These are phyloP conservation scores for Anseranas semipalmata DNA, from an alignment of 2,113 vertebrate genomes.

Conservation along the genomic window DNA sequence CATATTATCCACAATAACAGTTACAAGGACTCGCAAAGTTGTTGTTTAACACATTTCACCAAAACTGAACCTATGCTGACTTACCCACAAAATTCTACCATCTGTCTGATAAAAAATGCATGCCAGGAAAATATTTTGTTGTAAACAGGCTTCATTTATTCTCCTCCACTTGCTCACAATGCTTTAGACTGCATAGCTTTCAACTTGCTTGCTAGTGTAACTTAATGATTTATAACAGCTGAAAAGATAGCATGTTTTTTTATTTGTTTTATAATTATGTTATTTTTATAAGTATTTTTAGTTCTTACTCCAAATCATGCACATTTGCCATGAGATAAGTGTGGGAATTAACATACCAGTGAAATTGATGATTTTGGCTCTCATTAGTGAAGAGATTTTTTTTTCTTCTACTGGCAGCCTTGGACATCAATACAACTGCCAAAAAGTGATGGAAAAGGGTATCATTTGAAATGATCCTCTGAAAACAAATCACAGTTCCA, in stretches of 20 bases:
- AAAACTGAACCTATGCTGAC: neutral
- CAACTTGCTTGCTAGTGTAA: neutral
- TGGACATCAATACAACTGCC: neutral
- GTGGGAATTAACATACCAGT: neutral
- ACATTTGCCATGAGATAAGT: neutral
- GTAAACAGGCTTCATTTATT: neutral
- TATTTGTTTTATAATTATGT: neutral
- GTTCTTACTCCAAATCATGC: neutral
- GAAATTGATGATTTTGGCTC: neutral
- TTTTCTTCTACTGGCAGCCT: neutral
- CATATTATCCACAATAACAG: neutral
- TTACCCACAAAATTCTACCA: neutral
- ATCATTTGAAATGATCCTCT: neutral
- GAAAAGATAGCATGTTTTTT: neutral
- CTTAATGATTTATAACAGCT: neutral
- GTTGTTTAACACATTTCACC: neutral
- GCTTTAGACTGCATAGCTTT: neutral
- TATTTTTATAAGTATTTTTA: neutral
- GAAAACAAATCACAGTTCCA: neutral
- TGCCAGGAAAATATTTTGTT: neutral
- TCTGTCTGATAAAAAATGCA: neutral
- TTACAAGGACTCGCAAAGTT: neutral
- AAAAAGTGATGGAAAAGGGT: neutral
- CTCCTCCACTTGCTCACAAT: neutral
- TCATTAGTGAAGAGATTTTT: neutral